phyloP scores from a whole-genome alignment of 2,113 vertebrate genomes.

The Perccottus glenii region DNA sequence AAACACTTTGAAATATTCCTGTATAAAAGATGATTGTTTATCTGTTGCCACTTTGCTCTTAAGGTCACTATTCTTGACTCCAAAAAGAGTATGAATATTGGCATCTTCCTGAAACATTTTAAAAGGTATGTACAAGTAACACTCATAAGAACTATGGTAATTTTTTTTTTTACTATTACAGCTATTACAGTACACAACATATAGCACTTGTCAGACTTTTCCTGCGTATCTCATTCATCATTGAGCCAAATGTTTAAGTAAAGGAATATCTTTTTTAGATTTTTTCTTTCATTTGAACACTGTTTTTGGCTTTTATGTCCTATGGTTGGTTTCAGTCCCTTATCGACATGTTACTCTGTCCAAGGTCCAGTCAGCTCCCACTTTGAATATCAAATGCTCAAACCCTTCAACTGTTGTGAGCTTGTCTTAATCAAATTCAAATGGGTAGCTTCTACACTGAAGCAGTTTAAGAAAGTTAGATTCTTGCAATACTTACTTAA shows the following conservation, averaged over 20 bases:
- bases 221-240: no score
- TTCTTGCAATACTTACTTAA: neutral
- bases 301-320: neutral
- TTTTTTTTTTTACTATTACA: no score
- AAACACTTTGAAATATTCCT: neutral
- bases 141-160: neutral
- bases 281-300: neutral
- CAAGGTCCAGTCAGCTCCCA: slow-evolving; percentile 13
- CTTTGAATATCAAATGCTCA: slow-evolving; percentile 68
- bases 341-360: slow-evolving; percentile 21
- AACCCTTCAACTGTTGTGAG: neutral
- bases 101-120: slow-evolving; percentile 79
- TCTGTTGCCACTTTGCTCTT: slow-evolving; percentile 9
- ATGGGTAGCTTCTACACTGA: neutral
- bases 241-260: no score
- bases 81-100: slow-evolving; percentile 82
- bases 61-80: slow-evolving; percentile 79
- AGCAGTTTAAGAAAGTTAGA: neutral
- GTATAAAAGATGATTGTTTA: neutral
- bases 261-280: no score
- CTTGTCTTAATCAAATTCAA: slow-evolving; percentile 19
- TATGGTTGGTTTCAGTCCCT: neutral
- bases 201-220: no score
- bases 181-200: neutral
- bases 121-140: slow-evolving; percentile 69